phyloP scores from a whole-genome alignment of 2,113 vertebrate species.

The Oreocharis arfaki region DNA sequence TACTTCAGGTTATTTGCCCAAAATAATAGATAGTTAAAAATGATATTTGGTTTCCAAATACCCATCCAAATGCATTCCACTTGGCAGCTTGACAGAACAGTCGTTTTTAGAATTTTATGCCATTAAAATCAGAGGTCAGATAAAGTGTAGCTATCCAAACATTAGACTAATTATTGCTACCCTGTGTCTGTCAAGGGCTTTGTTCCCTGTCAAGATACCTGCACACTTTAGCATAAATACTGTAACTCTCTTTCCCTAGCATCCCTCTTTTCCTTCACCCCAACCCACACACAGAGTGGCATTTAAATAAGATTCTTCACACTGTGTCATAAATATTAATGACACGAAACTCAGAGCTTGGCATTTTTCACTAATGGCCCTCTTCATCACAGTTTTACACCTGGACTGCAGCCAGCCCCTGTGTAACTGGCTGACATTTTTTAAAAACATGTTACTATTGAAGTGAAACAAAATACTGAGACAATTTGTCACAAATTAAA shows the following conservation, averaged over 20 bases:
- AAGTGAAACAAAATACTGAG: constrained; percentile 6
- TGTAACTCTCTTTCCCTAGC: neutral
- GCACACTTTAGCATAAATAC: neutral
- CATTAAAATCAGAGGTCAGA: neutral
- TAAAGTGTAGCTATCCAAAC: constrained; percentile 6
- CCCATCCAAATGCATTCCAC: neutral
- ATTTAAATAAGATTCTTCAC: constrained; percentile 22
- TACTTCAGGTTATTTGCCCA: neutral
- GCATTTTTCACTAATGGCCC: constrained; percentile 39
- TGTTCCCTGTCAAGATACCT: neutral
- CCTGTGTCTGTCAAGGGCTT: neutral
- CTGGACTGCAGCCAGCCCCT: neutral
- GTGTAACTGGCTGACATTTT: neutral
- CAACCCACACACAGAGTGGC: neutral
- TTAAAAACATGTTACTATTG: neutral
- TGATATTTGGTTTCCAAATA: neutral
- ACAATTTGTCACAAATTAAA: neutral
- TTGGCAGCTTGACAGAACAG: neutral
- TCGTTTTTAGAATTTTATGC: neutral
- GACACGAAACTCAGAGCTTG: neutral
- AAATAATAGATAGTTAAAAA: constrained; percentile 23
- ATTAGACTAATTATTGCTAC: constrained; percentile 11
- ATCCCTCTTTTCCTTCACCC: neutral
- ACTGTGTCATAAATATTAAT: constrained; percentile 45
- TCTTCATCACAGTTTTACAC: constrained; percentile 4